phyloP scores from a whole-genome alignment of 2,888 invertebrate genomes.

The Drosophila flavopinicola region DNA sequence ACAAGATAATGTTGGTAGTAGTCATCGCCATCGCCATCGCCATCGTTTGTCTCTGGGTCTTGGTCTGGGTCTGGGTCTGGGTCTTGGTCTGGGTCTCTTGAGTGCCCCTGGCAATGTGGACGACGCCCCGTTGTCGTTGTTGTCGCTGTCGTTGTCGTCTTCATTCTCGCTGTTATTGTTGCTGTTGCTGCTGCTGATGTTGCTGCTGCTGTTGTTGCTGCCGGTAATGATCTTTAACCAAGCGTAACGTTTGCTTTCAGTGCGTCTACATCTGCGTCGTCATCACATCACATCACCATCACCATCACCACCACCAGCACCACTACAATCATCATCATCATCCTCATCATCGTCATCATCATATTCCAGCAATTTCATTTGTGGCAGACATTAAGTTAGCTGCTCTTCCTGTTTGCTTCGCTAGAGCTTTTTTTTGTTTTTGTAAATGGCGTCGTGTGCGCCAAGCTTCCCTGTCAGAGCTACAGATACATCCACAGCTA shows the following conservation, averaged over 20 bases:
- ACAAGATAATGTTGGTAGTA: constrained; percentile 1
- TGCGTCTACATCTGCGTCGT: constrained; percentile 81
- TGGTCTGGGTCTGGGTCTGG: constrained; percentile 16
- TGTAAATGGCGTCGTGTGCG: constrained; percentile 38
- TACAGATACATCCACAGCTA: constrained; percentile 3
- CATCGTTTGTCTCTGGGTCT: constrained; percentile 21
- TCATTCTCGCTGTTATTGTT: constrained; percentile 24
- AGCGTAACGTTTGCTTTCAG: constrained; percentile 82
- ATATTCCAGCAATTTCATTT: constrained; percentile 34
- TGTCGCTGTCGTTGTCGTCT: constrained; percentile 27
- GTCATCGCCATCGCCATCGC: background rate
- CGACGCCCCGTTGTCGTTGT: constrained; percentile 47
- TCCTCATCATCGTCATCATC: constrained; percentile 6
- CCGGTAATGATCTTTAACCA: constrained; percentile 82
- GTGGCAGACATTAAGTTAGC: constrained; percentile 51
- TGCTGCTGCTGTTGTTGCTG: constrained; percentile 56
- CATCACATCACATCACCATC: constrained; percentile 62
- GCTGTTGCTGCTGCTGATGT: constrained; percentile 17
- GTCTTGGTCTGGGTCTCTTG: constrained; percentile 32
- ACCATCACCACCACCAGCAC: constrained; percentile 27
- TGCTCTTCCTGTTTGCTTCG: constrained; percentile 39
- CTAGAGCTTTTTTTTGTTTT: too few species aligned
- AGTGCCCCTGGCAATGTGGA: constrained; percentile 61
- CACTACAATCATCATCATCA: constrained; percentile 14
- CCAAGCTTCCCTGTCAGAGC: constrained; percentile 42